Conservation (phyloP, 2,888 invertebrate species). For the Cyaniris semiargus region DNA sequence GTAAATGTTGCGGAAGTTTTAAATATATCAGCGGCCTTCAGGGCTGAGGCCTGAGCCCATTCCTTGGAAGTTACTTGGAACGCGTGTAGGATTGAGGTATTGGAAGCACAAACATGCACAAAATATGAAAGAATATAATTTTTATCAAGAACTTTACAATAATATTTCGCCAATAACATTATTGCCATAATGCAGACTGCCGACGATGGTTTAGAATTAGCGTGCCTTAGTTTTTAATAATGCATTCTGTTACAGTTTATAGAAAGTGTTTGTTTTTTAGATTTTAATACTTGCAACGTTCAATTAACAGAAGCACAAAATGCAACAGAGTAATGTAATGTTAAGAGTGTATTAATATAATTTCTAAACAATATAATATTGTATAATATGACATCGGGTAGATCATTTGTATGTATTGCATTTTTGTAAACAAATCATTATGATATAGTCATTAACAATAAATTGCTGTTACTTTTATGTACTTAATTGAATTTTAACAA, state of each 20-base stretch:
- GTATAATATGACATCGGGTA: constrained; percentile 40
- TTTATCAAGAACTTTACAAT: not conserved
- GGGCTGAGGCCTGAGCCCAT: not conserved
- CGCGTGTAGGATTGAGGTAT: not conserved
- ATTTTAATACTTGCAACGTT: not conserved
- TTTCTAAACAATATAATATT: not conserved
- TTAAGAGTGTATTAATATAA: not conserved
- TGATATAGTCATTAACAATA: constrained; percentile 43
- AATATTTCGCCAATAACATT: not conserved
- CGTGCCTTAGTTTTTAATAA: not conserved
- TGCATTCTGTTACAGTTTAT: not conserved
- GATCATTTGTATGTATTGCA: constrained; percentile 47
- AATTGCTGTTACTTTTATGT: constrained; percentile 65
- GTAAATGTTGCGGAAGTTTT: no score
- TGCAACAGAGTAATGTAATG: not conserved
- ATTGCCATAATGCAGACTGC: not conserved
- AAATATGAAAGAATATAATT: not conserved
- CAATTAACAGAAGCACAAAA: not conserved
- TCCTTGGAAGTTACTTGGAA: not conserved
- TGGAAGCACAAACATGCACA: not conserved
- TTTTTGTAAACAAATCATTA: constrained; percentile 52
- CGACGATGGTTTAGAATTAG: not conserved
- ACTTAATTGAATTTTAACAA: constrained; percentile 70
- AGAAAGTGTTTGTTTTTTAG: not conserved
- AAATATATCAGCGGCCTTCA: no score